Conservation (phyloP, 1,140 invertebrate species). For the Tenebrio molitor region DNA sequence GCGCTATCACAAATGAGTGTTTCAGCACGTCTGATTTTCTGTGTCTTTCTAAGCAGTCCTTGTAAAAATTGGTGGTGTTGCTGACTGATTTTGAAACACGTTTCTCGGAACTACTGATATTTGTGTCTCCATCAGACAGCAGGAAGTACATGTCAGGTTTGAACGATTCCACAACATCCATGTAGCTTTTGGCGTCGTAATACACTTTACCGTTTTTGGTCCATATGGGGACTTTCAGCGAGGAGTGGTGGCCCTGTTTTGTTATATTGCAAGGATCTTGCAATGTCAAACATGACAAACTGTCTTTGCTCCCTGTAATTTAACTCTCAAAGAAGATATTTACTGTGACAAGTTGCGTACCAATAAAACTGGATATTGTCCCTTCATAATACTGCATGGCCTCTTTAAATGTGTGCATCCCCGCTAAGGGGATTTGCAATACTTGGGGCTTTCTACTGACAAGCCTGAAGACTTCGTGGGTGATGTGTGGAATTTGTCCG, state of each 20-base stretch:
- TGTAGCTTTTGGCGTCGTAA: slow-evolving; percentile 76
- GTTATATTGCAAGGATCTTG: slow-evolving; percentile 76
- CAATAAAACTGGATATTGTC: slow-evolving; percentile 72
- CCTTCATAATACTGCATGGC: slow-evolving; percentile 68
- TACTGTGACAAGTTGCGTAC: slow-evolving; percentile 63
- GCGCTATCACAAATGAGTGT: slow-evolving; percentile 73
- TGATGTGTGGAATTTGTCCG: slow-evolving; percentile 76
- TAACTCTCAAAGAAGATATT: slow-evolving; percentile 43
- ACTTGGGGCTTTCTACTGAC: slow-evolving; percentile 69
- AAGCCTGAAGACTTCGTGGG: slow-evolving; percentile 75
- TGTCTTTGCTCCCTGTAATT: slow-evolving; percentile 68
- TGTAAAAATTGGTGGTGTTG: slow-evolving; percentile 72
- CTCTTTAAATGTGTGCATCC: slow-evolving; percentile 70
- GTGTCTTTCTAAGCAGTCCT: slow-evolving; percentile 73
- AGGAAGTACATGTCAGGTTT: slow-evolving; percentile 85
- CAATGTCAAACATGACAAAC: slow-evolving; percentile 73
- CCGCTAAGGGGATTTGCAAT: slow-evolving; percentile 72
- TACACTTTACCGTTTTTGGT: slow-evolving; percentile 78
- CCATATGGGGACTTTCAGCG: slow-evolving; percentile 78
- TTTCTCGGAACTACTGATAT: slow-evolving; percentile 76
- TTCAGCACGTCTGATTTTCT: slow-evolving; percentile 69
- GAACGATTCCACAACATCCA: slow-evolving; percentile 81
- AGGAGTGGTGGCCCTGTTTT: slow-evolving; percentile 77
- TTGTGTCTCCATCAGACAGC: slow-evolving; percentile 86
- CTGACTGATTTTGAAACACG: slow-evolving; percentile 77